phyloP scores from a whole-genome alignment of 2,113 vertebrate species.

The Plecotus auritus region DNA sequence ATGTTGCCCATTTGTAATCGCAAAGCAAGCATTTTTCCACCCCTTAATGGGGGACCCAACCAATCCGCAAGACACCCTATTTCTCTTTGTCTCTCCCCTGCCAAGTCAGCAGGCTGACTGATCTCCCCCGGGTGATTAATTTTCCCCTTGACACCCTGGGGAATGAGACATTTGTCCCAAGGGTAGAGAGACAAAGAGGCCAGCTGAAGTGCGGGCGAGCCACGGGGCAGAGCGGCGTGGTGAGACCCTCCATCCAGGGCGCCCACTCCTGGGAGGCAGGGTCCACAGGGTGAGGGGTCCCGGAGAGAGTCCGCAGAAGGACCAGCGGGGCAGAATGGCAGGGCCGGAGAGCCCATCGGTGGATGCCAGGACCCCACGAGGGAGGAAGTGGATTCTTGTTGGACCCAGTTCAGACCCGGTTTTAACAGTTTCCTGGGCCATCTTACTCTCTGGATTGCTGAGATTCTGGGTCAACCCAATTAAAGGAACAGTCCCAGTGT shows the following conservation, averaged over 20 bases:
- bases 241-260: not conserved
- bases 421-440: no score
- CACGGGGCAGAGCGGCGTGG: fast-evolving
- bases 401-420: not conserved
- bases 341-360: fast-evolving
- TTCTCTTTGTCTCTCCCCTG: conserved; percentile 75
- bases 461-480: not conserved
- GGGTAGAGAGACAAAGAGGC: conserved; percentile 66
- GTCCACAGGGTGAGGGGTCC: not conserved
- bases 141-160: conserved; percentile 76
- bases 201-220: not conserved
- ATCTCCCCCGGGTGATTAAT: conserved; percentile 76
- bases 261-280: not conserved
- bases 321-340: not conserved
- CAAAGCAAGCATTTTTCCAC: conserved; percentile 72
- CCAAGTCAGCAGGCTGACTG: conserved; percentile 75
- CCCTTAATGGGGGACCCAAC: conserved; percentile 72
- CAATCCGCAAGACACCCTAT: conserved; percentile 72
- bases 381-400: not conserved
- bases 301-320: not conserved
- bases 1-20: conserved; percentile 64
- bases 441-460: not conserved
- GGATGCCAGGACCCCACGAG: not conserved
- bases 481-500: not conserved
- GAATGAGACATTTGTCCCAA: conserved; percentile 77